Conservation (phyloP, 2,888 invertebrate genomes). For the Drosophila phalerata region DNA sequence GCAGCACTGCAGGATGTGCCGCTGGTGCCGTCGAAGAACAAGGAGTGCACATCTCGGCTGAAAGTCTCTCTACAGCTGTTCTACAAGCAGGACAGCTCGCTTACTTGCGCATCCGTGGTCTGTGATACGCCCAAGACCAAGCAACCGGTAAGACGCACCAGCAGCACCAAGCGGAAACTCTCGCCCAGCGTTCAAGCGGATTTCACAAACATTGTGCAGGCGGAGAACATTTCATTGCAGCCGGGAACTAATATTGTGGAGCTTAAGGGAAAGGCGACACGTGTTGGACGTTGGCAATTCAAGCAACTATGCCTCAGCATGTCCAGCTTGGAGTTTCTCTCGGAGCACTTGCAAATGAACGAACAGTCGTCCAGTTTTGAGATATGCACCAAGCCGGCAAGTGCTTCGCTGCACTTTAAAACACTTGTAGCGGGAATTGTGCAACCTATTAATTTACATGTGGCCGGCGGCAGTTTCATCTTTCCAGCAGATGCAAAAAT, state of each 20-base stretch:
- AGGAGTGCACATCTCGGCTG: constrained; percentile 63
- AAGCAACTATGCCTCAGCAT: constrained; percentile 86
- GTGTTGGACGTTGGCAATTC: constrained; percentile 90
- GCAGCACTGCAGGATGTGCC: constrained; percentile 49
- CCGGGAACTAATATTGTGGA: constrained; percentile 89
- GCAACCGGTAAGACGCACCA: constrained; percentile 88
- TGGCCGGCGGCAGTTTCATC: constrained; percentile 92
- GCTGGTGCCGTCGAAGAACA: constrained; percentile 50
- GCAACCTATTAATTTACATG: constrained; percentile 91
- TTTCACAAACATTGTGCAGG: constrained; percentile 88
- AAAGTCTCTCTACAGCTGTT: constrained; percentile 90
- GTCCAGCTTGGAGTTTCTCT: constrained; percentile 90
- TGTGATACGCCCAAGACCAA: constrained; percentile 89
- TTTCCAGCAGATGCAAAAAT: constrained; percentile 88
- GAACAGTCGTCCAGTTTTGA: constrained; percentile 83
- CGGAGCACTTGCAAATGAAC: constrained; percentile 87
- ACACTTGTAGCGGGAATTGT: constrained; percentile 93
- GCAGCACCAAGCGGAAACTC: constrained; percentile 90
- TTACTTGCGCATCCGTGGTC: constrained; percentile 91
- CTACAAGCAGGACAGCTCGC: constrained; percentile 92
- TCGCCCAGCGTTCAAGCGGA: constrained; percentile 89
- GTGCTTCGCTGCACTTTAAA: constrained; percentile 87
- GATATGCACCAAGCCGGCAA: constrained; percentile 86
- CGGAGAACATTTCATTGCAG: constrained; percentile 86
- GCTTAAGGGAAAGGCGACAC: constrained; percentile 88